Conservation (phyloP, 2,888 invertebrate species). For the Metalampra italica region DNA sequence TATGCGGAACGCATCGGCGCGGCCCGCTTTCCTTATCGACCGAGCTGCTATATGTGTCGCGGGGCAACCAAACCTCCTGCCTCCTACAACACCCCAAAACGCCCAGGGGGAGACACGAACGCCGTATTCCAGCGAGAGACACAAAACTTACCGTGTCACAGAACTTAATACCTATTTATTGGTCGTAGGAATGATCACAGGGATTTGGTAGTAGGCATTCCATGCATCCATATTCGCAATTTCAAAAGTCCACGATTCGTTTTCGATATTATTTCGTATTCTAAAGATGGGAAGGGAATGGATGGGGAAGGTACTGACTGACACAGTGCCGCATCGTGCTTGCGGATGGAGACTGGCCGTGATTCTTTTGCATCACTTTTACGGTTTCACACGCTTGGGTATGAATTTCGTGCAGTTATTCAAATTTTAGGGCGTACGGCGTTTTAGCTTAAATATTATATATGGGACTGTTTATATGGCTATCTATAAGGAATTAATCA, state of each 20-base stretch:
- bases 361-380: conserved; percentile 46
- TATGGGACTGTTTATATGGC: conserved; percentile 11
- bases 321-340: not conserved
- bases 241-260: not conserved
- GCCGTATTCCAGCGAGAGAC: conserved; percentile 10
- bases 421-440: conserved; percentile 19
- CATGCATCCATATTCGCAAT: not conserved
- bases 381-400: conserved; percentile 39
- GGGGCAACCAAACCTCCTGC: conserved; percentile 42
- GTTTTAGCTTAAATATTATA: conserved; percentile 20
- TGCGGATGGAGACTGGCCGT: not conserved
- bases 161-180: not conserved
- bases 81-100: conserved; percentile 17
- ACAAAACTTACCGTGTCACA: conserved; percentile 2
- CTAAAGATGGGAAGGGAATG: not conserved
- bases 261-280: not conserved
- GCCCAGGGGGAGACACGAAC: conserved; percentile 21
- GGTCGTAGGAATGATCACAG: not conserved
- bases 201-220: not conserved
- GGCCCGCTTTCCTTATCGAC: conserved; percentile 65
- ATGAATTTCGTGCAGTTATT: conserved; percentile 43
- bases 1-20: conserved; percentile 58
- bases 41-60: conserved; percentile 67
- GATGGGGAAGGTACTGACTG: not conserved
- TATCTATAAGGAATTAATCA: no score